These are phyloP conservation scores for Ferrisia virgata DNA, from an alignment of 2,888 invertebrate species.

Conservation along the genomic window DNA sequence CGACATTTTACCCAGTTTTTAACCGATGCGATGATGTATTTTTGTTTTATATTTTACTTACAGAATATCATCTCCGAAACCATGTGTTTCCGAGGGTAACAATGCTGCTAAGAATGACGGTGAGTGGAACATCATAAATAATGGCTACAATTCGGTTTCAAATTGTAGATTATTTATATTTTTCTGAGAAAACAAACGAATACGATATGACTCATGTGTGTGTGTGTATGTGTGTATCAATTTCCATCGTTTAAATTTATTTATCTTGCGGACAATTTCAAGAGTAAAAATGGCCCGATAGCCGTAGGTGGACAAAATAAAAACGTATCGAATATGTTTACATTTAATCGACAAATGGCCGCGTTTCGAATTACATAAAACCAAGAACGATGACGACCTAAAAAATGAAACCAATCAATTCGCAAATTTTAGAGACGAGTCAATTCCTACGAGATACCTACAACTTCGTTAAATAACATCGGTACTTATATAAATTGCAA, in stretches of 20 bases:
- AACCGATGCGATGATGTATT: background rate
- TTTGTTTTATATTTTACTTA: background rate
- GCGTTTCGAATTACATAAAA: background rate
- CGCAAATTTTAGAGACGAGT: background rate
- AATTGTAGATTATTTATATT: too few relatives aligned
- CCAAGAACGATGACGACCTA: background rate
- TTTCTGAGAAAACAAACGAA: too few relatives aligned
- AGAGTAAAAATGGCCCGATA: background rate
- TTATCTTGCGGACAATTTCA: too few relatives aligned
- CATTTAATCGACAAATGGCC: background rate
- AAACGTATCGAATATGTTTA: background rate
- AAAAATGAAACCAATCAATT: background rate
- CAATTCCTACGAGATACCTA: background rate
- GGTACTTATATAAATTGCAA: background rate
- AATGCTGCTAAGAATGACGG: background rate
- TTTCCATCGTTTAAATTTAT: too few relatives aligned
- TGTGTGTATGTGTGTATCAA: too few relatives aligned
- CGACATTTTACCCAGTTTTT: too few relatives aligned
- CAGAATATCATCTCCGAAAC: background rate
- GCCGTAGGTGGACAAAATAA: background rate
- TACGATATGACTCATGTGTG: too few relatives aligned
- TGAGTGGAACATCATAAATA: background rate
- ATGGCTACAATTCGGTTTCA: background rate
- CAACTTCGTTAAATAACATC: too few relatives aligned
- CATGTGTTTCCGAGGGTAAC: background rate